Evolutionary conservation across 1,140 invertebrate species (phyloP), one percentile per base, ranked within the genome.

Genomic region (Bombus fervidus): DNA sequence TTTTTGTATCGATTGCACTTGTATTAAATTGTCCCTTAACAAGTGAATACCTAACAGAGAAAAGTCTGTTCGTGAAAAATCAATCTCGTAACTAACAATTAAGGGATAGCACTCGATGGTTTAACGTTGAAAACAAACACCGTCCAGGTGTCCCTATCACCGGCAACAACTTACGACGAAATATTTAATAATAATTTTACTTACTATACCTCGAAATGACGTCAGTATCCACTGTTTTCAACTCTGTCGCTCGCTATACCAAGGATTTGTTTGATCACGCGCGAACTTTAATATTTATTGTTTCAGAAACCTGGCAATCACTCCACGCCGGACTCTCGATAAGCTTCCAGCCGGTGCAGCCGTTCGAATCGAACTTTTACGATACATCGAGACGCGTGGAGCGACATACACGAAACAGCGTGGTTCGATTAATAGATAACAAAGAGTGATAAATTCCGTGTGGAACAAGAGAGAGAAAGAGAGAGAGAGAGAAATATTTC

Each of bases 221-320:
- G 39, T 64, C 59, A 25, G n/a, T 9, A 4, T 1, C 0, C 9
- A n/a, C 1, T 79, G 62, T 47, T 80, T 53, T 18, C 3, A 80
- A 39, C 22, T n/a, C 13, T 15, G 28, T 0, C 5, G 10, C 39
- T n/a, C 18, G 68, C 13, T 9, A 13, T 15, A 25, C 3, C 37
- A 34, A 31, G 25, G 9, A 1, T 34, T 41, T n/a, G 43, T 28
- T 31, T n/a, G 0, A n/a, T 15, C 39, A n/a, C 18, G 2, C 8
- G 3, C 43, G 1, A 84, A 72, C 28, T 62, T 62, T 28, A 8
- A 59, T 47, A 71, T 80, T 6, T 15, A 31, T 41, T 73, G 76
- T 85, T 85, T 73, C 76, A 85, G 83, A 28, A 80, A 85, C 3
- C 34, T 64, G 43, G 28, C 15, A 66, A 77, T 69, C 74, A 68